Evolutionary conservation across 2,888 invertebrate species (phyloP).

Genomic region (Micropterix aruncella): DNA sequence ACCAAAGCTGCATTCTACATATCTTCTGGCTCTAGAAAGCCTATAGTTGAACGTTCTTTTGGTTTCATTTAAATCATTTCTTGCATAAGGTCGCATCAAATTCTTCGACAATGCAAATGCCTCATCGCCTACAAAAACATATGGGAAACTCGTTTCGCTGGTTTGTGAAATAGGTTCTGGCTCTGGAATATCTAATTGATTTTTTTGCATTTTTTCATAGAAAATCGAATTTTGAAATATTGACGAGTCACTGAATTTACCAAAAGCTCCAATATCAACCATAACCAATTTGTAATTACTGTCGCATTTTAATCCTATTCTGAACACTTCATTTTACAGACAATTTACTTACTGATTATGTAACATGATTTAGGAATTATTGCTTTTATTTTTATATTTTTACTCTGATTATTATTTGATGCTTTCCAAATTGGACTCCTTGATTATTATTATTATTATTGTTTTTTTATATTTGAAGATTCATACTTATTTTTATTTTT

Average conservation of each 20-base stretch:
- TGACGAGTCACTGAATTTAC: constrained; percentile 14
- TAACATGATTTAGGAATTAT: no score
- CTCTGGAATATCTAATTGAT: constrained; percentile 13
- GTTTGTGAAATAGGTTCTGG: constrained; percentile 12
- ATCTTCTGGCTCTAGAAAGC: constrained; percentile 15
- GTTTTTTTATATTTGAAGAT: no score
- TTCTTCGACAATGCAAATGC: constrained; percentile 14
- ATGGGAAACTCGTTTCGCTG: constrained; percentile 9
- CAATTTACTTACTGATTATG: no score
- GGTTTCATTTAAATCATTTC: constrained; percentile 12
- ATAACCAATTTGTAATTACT: constrained; percentile 10
- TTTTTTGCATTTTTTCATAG: constrained; percentile 12
- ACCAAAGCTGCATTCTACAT: constrained; percentile 17
- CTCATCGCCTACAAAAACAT: constrained; percentile 16
- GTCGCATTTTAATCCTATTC: no score
- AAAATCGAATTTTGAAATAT: constrained; percentile 14
- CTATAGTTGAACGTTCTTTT: constrained; percentile 16
- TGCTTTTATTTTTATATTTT: no score
- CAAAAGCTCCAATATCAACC: constrained; percentile 14
- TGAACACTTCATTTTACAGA: no score
- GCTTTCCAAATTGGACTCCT: no score
- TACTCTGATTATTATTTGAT: no score
- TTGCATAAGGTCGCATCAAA: constrained; percentile 15
- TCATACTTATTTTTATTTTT: no score
- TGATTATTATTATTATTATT: no score